Conservation (phyloP, 2,797 vertebrate species). For the Alectoris magna region DNA sequence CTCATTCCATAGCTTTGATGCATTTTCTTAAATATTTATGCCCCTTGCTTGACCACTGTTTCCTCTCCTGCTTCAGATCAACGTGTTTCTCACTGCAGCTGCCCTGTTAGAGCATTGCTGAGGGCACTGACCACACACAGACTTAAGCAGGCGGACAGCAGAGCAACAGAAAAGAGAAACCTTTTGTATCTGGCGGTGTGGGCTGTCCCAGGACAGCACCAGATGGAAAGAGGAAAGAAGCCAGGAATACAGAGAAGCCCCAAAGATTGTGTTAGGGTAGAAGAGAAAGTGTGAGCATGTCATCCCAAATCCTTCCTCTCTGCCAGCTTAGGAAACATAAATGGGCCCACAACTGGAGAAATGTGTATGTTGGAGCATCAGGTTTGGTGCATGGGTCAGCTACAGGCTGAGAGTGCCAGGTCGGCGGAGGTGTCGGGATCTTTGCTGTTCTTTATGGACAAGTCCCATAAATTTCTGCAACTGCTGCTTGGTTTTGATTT, state of each 20-base stretch:
- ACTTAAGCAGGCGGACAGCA: neutral
- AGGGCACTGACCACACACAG: neutral
- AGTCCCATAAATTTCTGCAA: neutral
- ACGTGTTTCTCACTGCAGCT: neutral
- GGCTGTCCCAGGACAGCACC: neutral
- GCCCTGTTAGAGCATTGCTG: neutral
- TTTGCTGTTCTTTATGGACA: neutral
- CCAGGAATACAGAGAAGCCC: neutral
- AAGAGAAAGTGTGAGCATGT: neutral
- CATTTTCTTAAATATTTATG: neutral
- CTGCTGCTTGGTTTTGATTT: neutral
- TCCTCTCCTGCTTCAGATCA: neutral
- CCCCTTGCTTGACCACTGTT: neutral
- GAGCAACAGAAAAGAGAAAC: neutral
- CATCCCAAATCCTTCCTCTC: neutral
- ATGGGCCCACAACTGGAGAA: rapidly evolving
- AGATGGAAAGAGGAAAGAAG: neutral
- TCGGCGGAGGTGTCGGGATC: neutral
- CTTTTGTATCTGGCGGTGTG: neutral
- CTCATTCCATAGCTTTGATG: neutral
- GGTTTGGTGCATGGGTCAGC: neutral
- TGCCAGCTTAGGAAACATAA: neutral
- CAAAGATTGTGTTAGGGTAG: neutral
- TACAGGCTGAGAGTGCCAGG: neutral
- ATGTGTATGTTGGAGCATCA: neutral